A percentile compares a stretch with the other conserved stretches of the same genome.
Conservation (phyloP, 2,888 invertebrate genomes). For the Cheilosia soror region DNA sequence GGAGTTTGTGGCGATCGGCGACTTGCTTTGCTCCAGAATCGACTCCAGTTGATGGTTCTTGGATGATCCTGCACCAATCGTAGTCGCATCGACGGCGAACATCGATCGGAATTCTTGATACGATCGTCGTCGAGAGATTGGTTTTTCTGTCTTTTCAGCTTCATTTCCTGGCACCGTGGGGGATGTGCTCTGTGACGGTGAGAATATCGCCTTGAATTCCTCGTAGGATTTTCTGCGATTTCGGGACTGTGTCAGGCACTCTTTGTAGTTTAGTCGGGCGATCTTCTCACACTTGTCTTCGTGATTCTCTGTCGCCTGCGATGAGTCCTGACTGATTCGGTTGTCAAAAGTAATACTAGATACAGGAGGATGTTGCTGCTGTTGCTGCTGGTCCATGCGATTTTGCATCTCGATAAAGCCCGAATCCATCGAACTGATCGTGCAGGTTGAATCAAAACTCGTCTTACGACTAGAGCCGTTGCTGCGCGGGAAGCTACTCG, state of each 20-base stretch:
- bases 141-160: conserved; percentile 62
- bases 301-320: conserved; percentile 19
- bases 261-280: conserved; percentile 82
- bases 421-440: conserved; percentile 84
- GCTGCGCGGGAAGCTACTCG: conserved; percentile 78
- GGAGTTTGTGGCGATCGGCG: conserved; percentile 37
- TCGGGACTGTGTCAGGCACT: conserved; percentile 83
- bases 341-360: conserved; percentile 70
- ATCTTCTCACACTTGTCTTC: conserved; percentile 80
- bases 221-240: conserved; percentile 84
- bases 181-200: conserved; percentile 15
- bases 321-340: neutral
- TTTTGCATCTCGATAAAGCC: conserved; percentile 84
- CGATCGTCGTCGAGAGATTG: conserved; percentile 78
- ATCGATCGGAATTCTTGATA: conserved; percentile 78
- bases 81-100: conserved; percentile 56
- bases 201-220: conserved; percentile 83
- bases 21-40: conserved; percentile 66
- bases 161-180: conserved; percentile 33
- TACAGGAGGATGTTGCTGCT: conserved; percentile 68
- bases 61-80: conserved; percentile 37
- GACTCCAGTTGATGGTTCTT: conserved; percentile 68
- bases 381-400: conserved; percentile 78
- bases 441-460: conserved; percentile 84
- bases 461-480: conserved; percentile 83